Evolutionary conservation across 2,797 vertebrate species (phyloP).

Genomic region (Kryptopterus vitreolus): DNA sequence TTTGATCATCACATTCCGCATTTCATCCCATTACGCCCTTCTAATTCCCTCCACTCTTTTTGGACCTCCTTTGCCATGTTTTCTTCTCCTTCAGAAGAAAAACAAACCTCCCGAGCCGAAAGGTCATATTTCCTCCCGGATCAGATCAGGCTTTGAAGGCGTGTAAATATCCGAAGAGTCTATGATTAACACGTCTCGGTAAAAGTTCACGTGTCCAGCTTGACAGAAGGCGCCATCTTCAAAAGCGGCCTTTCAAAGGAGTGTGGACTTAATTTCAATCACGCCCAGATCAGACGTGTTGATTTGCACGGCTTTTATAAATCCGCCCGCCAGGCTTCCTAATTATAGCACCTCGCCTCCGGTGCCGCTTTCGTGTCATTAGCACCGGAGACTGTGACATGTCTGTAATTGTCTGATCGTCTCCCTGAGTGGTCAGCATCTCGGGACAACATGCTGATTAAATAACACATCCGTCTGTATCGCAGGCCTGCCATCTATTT

Average conservation of each 20-base stretch:
- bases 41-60: too few species aligned
- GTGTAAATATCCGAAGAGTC: conserved; percentile 55
- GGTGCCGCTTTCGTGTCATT: conserved; percentile 29
- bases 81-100: background rate
- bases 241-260: conserved; percentile 70
- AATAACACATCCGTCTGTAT: background rate
- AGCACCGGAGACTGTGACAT: conserved; percentile 20
- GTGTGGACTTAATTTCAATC: conserved; percentile 60
- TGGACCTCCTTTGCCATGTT: background rate
- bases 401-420: conserved; percentile 31
- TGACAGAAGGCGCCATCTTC: conserved; percentile 66
- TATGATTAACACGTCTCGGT: conserved; percentile 53
- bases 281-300: conserved; percentile 44
- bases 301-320: conserved; percentile 51
- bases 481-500: conserved; percentile 2
- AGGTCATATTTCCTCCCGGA: conserved; percentile 48
- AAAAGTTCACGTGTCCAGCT: conserved; percentile 57
- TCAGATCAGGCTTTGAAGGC: conserved; percentile 59
- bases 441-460: conserved; percentile 27
- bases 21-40: too few species aligned
- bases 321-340: conserved; percentile 38
- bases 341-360: conserved; percentile 37
- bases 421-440: conserved; percentile 12
- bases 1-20: too few species aligned
- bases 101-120: background rate